Base-by-base conservation (phyloP, 2,888 invertebrate genomes). In the Mactromeris polynyma region DNA sequence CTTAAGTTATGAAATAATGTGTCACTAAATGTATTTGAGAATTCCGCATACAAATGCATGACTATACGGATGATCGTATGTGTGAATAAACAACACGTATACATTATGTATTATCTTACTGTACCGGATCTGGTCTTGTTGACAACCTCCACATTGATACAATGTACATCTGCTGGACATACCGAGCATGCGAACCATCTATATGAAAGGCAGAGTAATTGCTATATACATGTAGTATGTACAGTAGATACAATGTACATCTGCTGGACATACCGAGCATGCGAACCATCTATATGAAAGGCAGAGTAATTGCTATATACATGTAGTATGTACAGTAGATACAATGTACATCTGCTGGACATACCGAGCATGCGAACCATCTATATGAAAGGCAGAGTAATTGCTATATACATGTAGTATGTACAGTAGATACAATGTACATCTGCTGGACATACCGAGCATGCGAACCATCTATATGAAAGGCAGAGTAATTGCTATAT, bases 101-200 rank as follows among this genome's bases (percentile, higher is more conserved):
- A 0, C 6, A 26, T 64, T 26, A 64, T 26, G 0, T 26, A 64
- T 9, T 64, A n/a, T 26, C 58, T 4, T 26, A 64, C 58, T 64
- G 17, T 42, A 82, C 82, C 82, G 11, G 38, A 19, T 38, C 31
- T 14, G 2, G 69, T 73, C 21, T 73, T 33, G 19, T 38, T 38
- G n/a, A 26, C 69, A 42, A 83, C 51, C 26, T 83, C 83, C 6
- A 83, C 33, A 21, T 42, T 83, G 21, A 77, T 40, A 83, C 73
- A 83, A 19, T 83, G 83, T 46, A 11, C 19, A 33, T 73, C 51
- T 73, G 33, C 4, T 14, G n/a, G 33, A 33, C 73, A 73, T 73
- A 26, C 73, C 4, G 73, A 19, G 17, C 73, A 73, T 19, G 31
- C 4, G 19, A 36, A 73, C 73, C 73, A 73, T 73, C 73, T 73